A percentile compares a stretch with the other conserved stretches of the same genome.
phyloP scores from a whole-genome alignment of 2,113 vertebrate genomes.

The Phylloscopus whistleri region DNA sequence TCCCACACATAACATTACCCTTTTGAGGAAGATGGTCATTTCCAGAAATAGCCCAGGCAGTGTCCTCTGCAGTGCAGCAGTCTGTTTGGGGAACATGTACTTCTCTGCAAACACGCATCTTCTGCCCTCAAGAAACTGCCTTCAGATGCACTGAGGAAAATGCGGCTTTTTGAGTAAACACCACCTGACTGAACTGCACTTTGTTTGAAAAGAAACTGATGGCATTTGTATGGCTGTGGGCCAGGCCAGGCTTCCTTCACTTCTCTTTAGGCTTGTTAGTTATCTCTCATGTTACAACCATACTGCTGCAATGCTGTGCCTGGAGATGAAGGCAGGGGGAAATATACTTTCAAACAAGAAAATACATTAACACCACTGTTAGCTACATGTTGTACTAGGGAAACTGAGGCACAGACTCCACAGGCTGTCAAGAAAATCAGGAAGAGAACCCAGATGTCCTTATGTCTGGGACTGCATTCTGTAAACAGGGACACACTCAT shows the following conservation, averaged over 20 bases:
- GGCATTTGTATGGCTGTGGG: slow-evolving; percentile 31
- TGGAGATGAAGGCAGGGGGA: background rate
- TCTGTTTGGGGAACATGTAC: background rate
- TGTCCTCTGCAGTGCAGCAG: slow-evolving; percentile 5
- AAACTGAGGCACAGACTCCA: background rate
- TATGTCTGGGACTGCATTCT: background rate
- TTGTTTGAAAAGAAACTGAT: slow-evolving; percentile 32
- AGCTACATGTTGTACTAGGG: background rate
- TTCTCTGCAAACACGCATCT: background rate
- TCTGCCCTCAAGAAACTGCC: slow-evolving; percentile 16
- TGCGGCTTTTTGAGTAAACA: background rate
- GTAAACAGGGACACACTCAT: background rate
- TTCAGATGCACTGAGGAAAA: background rate
- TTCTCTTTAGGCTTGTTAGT: slow-evolving; percentile 13
- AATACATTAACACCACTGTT: background rate
- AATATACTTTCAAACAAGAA: background rate
- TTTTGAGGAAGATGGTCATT: slow-evolving; percentile 30
- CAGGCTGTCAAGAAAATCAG: background rate
- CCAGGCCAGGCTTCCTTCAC: slow-evolving; percentile 3
- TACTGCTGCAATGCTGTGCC: background rate
- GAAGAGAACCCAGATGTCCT: background rate
- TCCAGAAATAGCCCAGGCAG: slow-evolving; percentile 30
- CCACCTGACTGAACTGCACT: slow-evolving; percentile 25
- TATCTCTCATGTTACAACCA: background rate
- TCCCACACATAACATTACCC: slow-evolving; percentile 20